Evolutionary conservation across 2,888 invertebrate genomes (phyloP).

Genomic region (Tortrix viridana): DNA sequence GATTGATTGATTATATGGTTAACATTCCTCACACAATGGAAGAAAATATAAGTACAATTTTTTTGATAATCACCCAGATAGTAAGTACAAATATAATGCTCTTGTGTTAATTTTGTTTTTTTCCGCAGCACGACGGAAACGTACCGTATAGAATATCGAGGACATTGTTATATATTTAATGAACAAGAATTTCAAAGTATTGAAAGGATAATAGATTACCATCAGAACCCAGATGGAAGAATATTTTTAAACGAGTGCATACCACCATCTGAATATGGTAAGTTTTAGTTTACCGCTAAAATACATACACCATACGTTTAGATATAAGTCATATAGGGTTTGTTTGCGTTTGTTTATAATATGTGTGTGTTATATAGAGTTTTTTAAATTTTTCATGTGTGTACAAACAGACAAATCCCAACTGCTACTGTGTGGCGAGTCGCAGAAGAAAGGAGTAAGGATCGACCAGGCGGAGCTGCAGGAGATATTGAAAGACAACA

Average conservation of each 20-base stretch:
- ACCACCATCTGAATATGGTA: conserved; percentile 95
- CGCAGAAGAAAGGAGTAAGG: conserved; percentile 82
- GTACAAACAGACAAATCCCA: conserved; percentile 86
- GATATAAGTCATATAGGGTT: no score
- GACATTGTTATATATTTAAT: conserved; percentile 77
- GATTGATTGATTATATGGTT: no score
- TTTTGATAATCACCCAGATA: no score
- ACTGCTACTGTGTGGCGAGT: conserved; percentile 87
- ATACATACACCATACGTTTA: not conserved
- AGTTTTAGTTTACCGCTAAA: conserved; percentile 38
- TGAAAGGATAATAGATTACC: conserved; percentile 85
- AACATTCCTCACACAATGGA: no score
- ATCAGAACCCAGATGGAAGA: conserved; percentile 84
- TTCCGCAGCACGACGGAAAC: conserved; percentile 85
- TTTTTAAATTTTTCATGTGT: conserved; percentile 1
- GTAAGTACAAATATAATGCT: no score
- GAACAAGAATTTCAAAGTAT: conserved; percentile 87
- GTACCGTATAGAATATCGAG: conserved; percentile 85
- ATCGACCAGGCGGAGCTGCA: conserved; percentile 77
- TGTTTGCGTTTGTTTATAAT: no score
- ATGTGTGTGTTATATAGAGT: no score
- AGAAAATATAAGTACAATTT: no score
- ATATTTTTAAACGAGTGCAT: conserved; percentile 89
- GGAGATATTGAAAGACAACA: conserved; percentile 79
- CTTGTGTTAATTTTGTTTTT: no score